Evolutionary conservation across 2,113 vertebrate genomes (phyloP).

Genomic region (Ammodytes marinus): DNA sequence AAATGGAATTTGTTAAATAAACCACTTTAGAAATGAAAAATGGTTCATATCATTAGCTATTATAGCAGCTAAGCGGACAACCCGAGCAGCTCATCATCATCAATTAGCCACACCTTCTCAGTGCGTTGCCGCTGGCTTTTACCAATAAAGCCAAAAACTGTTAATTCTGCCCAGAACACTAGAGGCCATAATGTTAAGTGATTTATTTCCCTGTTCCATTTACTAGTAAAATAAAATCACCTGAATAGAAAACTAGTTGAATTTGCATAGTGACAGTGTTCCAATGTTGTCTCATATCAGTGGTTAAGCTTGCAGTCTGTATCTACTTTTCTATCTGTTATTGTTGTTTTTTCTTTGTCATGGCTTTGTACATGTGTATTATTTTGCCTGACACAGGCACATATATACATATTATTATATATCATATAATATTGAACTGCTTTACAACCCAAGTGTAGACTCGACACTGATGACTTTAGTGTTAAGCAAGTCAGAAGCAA

Average conservation of each 20-base stretch:
- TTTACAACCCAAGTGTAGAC: conserved; percentile 59
- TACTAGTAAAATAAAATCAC: conserved; percentile 3
- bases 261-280: conserved; percentile 48
- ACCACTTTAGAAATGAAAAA: not conserved
- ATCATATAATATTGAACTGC: conserved; percentile 56
- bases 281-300: conserved; percentile 56
- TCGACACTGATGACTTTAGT: conserved; percentile 52
- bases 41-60: not conserved
- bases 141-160: not conserved
- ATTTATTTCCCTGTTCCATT: conserved; percentile 13
- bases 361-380: conserved; percentile 68
- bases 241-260: not conserved
- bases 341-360: conserved; percentile 63
- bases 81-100: not conserved
- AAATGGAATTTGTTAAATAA: not conserved
- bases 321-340: conserved; percentile 62
- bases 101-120: not conserved
- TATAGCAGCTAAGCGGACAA: conserved; percentile 2
- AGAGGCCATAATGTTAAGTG: not conserved
- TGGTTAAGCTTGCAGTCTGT: conserved; percentile 55
- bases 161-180: not conserved
- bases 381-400: conserved; percentile 64
- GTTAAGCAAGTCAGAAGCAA: conserved; percentile 50
- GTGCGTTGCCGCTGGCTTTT: not conserved
- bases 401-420: not conserved